Evolutionary conservation across 2,797 vertebrate species (phyloP), one percentile per base, ranked within the genome.

Genomic region (Sebastes hopkinsi): DNA sequence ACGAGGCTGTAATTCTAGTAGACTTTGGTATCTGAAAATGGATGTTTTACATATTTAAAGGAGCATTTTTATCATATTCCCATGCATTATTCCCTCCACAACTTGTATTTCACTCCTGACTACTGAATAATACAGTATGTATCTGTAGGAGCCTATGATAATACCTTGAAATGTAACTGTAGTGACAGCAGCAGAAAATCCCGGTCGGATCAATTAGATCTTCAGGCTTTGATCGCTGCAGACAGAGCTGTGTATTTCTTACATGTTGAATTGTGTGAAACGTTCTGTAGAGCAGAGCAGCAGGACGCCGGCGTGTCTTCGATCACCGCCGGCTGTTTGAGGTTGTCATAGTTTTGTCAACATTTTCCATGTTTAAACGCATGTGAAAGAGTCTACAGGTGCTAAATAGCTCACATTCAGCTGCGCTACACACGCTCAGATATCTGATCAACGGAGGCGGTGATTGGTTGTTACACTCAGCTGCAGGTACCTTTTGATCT

Each of bases 401-500:
- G 0, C 25, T 16, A 58, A 66, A 70, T 6, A 6, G 54, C 69
- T 78, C 4, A 1, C n/a, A 6, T 76, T 74, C 67, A 34, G 66
- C 71, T 10, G 23, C 22, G 18, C 54, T n/a, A 0, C 12, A 13
- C 8, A 0, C 8, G 5, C 11, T 29, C 55, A 6, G 34, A 70
- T 56, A 60, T 65, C 59, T 73, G 79, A 86, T 80, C 67, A 76
- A 23, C 27, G 4, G 1, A 75, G 77, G 77, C 9, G 42, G 3
- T 73, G 83, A 88, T 77, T 83, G 77, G 75, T 60, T 83, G 75
- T 72, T 69, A 71, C 84, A 54, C 32, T 58, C 11, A 16, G 65
- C 75, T 32, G 38, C 58, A 38, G 65, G 11, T 55, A 67, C 36
- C 68, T 88, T 89, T 88, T 89, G 84, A 90, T 90, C 73, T 27